A percentile compares a stretch with the other conserved stretches of the same genome.
These are phyloP conservation scores for Tetramorium alpestre DNA, from an alignment of 1,140 invertebrate species.

Conservation along the genomic window DNA sequence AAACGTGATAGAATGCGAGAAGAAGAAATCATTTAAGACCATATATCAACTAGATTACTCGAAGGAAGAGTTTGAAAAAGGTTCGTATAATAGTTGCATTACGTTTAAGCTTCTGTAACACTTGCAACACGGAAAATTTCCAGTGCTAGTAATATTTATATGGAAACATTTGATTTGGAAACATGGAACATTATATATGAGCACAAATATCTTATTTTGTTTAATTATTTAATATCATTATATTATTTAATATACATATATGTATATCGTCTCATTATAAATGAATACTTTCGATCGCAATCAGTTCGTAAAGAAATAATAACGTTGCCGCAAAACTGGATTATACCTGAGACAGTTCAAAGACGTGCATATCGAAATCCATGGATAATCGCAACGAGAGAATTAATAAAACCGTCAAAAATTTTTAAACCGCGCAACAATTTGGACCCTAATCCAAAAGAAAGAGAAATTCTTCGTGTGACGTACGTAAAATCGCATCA, in stretches of 20 bases:
- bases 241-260: background rate
- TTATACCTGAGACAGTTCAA: conserved; percentile 75
- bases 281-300: background rate
- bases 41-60: conserved; percentile 72
- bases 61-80: conserved; percentile 31
- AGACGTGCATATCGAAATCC: conserved; percentile 71
- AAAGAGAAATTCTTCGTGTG: conserved; percentile 75
- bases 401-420: conserved; percentile 23
- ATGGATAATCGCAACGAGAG: conserved; percentile 33
- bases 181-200: background rate
- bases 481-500: conserved; percentile 55
- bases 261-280: background rate
- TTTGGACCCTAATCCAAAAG: conserved; percentile 70
- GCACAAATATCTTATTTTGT: background rate
- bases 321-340: conserved; percentile 66
- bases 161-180: background rate
- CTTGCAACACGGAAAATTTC: too few species aligned
- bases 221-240: background rate
- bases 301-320: conserved; percentile 46
- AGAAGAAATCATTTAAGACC: conserved; percentile 62
- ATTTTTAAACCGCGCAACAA: conserved; percentile 62
- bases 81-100: background rate
- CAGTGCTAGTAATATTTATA: background rate
- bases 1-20: conserved; percentile 62
- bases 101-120: too few species aligned